Conservation (phyloP, 2,888 invertebrate genomes). For the Rhingia rostrata region DNA sequence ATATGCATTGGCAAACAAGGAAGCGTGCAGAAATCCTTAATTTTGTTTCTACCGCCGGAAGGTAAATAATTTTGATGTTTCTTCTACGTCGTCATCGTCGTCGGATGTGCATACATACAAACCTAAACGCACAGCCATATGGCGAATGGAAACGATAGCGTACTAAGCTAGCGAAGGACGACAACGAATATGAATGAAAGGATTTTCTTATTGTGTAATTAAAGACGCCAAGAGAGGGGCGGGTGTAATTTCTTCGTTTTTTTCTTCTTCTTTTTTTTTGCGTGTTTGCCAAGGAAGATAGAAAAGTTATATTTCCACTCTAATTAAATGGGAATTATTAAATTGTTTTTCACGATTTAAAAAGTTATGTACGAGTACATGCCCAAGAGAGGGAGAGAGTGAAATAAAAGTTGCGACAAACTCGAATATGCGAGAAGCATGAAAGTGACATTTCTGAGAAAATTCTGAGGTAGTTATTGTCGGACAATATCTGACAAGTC, state of each 20-base stretch:
- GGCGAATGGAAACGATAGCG: slow-evolving; percentile 2
- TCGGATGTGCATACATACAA: slow-evolving; percentile 11
- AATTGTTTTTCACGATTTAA: slow-evolving; percentile 44
- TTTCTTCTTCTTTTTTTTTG: slow-evolving; percentile 31
- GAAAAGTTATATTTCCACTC: slow-evolving; percentile 34
- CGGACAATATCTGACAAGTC: slow-evolving; percentile 1
- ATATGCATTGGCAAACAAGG: slow-evolving; percentile 52
- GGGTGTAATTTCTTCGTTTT: slow-evolving; percentile 48
- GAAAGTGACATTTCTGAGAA: neutral
- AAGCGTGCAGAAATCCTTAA: slow-evolving; percentile 69
- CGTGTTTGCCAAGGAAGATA: slow-evolving; percentile 50
- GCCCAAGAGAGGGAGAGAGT: neutral
- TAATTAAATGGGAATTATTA: slow-evolving; percentile 57
- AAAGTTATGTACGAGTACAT: slow-evolving; percentile 5
- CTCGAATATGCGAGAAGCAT: neutral
- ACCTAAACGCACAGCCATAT: slow-evolving; percentile 14
- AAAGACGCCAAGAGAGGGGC: slow-evolving; percentile 16
- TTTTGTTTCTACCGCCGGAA: slow-evolving; percentile 64
- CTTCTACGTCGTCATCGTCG: slow-evolving; percentile 32
- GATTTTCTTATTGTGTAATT: slow-evolving; percentile 69
- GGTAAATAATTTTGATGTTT: slow-evolving; percentile 64
- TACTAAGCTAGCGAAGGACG: slow-evolving; percentile 7
- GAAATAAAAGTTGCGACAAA: neutral
- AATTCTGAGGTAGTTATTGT: neutral
- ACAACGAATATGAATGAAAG: slow-evolving; percentile 56